Percentiles rank a stretch among this genome's conserved stretches.
These are phyloP conservation scores for Pemphigus obesinymphae DNA, from an alignment of 1,140 invertebrate genomes.

Conservation along the genomic window DNA sequence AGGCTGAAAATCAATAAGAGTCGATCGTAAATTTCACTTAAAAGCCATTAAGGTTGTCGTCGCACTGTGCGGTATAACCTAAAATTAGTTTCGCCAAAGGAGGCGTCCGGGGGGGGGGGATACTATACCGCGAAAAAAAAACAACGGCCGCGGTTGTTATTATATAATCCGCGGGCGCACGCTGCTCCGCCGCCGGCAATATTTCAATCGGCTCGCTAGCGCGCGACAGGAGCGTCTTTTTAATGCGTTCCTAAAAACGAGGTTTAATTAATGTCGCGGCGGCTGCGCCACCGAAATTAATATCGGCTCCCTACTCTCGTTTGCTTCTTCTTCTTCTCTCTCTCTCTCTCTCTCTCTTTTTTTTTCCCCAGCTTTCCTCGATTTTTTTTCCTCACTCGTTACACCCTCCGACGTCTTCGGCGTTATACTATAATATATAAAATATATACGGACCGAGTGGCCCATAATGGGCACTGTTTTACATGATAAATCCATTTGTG, in stretches of 20 bases:
- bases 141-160: conserved; percentile 29
- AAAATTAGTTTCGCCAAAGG: conserved; percentile 23
- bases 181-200: conserved; percentile 19
- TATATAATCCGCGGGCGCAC: conserved; percentile 34
- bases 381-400: conserved; percentile 17
- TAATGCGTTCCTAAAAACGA: conserved; percentile 41
- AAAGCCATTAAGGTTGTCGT: conserved; percentile 29
- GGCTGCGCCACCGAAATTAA: conserved; percentile 36
- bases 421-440: not conserved
- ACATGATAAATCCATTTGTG: conserved; percentile 40
- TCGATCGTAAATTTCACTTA: conserved; percentile 39
- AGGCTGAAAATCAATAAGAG: not conserved
- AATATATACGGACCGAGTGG: conserved; percentile 13
- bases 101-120: not conserved
- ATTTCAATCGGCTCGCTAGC: conserved; percentile 33
- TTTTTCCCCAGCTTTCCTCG: not conserved
- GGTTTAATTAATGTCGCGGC: conserved; percentile 41
- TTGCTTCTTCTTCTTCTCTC: not conserved
- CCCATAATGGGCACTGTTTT: conserved; percentile 39
- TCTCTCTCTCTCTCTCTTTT: not conserved
- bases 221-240: conserved; percentile 40
- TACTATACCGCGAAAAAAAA: not conserved
- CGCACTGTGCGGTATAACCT: not conserved
- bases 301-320: conserved; percentile 21
- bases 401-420: not conserved